Evolutionary conservation across 2,888 invertebrate species (phyloP).

Genomic region (Clivina fossor): DNA sequence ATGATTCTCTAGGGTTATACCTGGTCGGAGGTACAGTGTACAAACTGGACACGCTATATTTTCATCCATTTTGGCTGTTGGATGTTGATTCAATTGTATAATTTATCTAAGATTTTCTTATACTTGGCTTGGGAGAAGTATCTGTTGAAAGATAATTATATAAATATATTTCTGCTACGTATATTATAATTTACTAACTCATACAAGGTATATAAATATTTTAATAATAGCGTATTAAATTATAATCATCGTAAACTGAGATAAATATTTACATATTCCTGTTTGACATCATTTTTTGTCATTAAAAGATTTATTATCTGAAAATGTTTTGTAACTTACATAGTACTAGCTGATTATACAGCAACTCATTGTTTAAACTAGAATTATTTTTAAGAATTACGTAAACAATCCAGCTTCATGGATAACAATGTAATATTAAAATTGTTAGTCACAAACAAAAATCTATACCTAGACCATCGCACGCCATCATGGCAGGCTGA

Average conservation of each 20-base stretch:
- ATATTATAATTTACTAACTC: too few species aligned
- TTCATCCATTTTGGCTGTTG: slow-evolving; percentile 50
- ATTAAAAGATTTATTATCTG: neutral
- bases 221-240: too few species aligned
- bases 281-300: too few species aligned
- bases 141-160: slow-evolving; percentile 9
- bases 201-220: too few species aligned
- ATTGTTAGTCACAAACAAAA: slow-evolving; percentile 17
- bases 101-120: too few species aligned
- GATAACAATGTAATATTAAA: slow-evolving; percentile 4
- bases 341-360: neutral
- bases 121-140: too few species aligned
- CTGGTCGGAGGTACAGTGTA: slow-evolving; percentile 79
- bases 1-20: slow-evolving; percentile 78
- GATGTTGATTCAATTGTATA: too few species aligned
- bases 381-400: neutral
- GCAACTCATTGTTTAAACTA: neutral
- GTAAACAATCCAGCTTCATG: neutral
- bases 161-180: too few species aligned
- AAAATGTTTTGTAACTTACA: slow-evolving; percentile 16
- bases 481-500: slow-evolving; percentile 29
- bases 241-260: too few species aligned
- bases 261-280: too few species aligned
- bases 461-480: too few species aligned
- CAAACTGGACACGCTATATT: slow-evolving; percentile 75